phyloP scores from a whole-genome alignment of 1,140 invertebrate genomes.

The Megathymus violae region DNA sequence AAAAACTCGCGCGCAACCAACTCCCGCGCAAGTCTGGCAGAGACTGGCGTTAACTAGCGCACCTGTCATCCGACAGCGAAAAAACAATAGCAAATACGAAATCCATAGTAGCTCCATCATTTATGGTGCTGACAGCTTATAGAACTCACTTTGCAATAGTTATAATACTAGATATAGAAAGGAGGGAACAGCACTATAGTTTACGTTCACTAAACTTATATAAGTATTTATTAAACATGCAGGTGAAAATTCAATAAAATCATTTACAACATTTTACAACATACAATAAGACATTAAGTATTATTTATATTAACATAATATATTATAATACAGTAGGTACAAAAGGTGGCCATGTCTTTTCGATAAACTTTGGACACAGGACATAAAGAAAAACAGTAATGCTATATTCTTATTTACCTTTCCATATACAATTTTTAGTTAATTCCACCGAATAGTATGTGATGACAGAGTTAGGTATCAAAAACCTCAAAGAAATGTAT shows the following conservation, averaged over 20 bases:
- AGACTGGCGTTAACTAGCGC: conserved; percentile 55
- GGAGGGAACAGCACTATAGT: background rate
- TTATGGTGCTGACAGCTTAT: conserved; percentile 46
- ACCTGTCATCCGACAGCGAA: conserved; percentile 58
- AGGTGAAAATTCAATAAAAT: background rate
- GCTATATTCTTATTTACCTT: too few species aligned
- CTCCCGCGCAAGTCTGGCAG: conserved; percentile 52
- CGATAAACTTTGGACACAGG: too few species aligned
- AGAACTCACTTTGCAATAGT: conserved; percentile 34
- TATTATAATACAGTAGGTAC: too few species aligned
- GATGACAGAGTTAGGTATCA: too few species aligned
- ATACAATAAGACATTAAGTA: too few species aligned
- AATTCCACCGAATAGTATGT: too few species aligned
- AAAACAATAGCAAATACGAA: conserved; percentile 68
- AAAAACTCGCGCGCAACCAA: conserved; percentile 45
- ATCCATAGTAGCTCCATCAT: conserved; percentile 46
- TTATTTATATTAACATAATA: too few species aligned
- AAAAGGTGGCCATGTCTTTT: too few species aligned
- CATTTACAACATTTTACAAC: too few species aligned
- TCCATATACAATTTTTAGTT: too few species aligned
- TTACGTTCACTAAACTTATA: background rate
- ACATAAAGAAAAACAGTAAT: too few species aligned
- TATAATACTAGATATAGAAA: background rate
- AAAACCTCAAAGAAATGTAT: too few species aligned
- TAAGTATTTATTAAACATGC: background rate